phyloP scores from a whole-genome alignment of 2,797 vertebrate species.

The Notolepis coatsorum region DNA sequence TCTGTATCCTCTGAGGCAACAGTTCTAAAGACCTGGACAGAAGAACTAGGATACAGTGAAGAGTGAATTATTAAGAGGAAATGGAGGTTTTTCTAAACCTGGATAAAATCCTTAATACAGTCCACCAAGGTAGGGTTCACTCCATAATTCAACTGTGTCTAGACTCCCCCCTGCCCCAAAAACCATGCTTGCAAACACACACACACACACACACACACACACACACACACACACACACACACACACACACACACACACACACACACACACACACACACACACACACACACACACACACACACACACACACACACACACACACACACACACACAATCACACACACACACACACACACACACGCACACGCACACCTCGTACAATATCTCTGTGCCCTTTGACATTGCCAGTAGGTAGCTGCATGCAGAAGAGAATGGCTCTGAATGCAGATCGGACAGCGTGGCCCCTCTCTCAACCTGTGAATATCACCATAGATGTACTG shows the following conservation, averaged over 20 bases:
- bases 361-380: not conserved
- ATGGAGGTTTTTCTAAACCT: conserved; percentile 25
- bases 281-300: not conserved
- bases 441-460: conserved; percentile 50
- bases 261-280: not conserved
- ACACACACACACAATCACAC: too few species aligned
- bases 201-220: conserved; percentile 23
- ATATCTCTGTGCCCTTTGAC: conserved; percentile 58
- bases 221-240: conserved; percentile 5
- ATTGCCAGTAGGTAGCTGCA: conserved; percentile 39
- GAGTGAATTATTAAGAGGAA: conserved; percentile 46
- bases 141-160: conserved; percentile 67
- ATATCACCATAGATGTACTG: conserved; percentile 32
- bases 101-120: conserved; percentile 41
- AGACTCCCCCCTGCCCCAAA: conserved; percentile 15
- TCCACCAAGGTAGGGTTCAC: conserved; percentile 34
- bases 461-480: conserved; percentile 40
- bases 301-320: conserved; percentile 6
- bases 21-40: conserved; percentile 45
- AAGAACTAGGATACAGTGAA: conserved; percentile 27
- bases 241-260: not conserved
- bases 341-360: not conserved
- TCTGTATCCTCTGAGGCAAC: conserved; percentile 42
- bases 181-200: conserved; percentile 20
- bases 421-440: conserved; percentile 37